Evolutionary conservation across 1,140 invertebrate genomes (phyloP).

Genomic region (Meloidogyne hapla): DNA sequence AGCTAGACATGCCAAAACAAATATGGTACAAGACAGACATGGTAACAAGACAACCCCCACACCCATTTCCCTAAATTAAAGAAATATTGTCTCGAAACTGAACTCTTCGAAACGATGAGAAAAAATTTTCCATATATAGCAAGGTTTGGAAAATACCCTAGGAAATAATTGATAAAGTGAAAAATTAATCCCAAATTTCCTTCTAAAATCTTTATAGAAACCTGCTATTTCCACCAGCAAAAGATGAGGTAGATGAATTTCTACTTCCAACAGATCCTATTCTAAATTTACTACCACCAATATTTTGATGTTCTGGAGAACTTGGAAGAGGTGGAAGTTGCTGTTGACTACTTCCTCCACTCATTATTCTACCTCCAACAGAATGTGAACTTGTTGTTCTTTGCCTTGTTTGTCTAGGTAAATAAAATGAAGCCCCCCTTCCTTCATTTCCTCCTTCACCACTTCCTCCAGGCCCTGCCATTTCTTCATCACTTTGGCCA

Average conservation of each 20-base stretch:
- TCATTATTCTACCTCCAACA: conserved; percentile 11
- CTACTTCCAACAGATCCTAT: neutral
- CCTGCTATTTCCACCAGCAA: neutral
- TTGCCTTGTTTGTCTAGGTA: neutral
- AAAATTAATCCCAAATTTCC: no score
- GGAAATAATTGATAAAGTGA: no score
- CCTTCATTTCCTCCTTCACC: neutral
- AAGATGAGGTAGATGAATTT: conserved; percentile 1
- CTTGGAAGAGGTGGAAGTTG: conserved; percentile 19
- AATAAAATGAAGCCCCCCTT: neutral
- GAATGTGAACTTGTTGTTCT: conserved; percentile 5
- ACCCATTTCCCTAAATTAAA: no score
- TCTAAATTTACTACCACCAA: neutral
- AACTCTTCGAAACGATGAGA: no score
- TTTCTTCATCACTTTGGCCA: conserved; percentile 5
- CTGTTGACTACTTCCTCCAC: neutral
- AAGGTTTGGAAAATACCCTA: no score
- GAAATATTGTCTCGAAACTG: no score
- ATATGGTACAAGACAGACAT: no score
- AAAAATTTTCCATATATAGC: no score
- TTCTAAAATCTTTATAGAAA: neutral
- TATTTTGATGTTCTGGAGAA: conserved; percentile 15
- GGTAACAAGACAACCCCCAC: no score
- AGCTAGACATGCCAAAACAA: no score
- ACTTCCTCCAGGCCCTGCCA: neutral